Evolutionary conservation across 2,888 invertebrate species (phyloP).

Genomic region (Metellina segmentata): DNA sequence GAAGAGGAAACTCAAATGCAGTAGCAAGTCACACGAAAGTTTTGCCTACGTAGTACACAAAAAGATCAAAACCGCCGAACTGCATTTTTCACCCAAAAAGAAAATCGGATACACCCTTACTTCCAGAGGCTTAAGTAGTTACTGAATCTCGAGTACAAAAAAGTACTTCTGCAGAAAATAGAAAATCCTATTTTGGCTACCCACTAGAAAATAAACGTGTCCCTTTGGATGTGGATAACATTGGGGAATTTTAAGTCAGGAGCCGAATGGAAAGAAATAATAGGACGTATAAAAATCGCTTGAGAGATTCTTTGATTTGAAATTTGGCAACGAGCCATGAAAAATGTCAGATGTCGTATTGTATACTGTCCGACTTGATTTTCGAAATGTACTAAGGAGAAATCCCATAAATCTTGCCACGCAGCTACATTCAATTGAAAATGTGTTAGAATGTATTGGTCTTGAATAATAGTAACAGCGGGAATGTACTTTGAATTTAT

Average conservation of each 20-base stretch:
- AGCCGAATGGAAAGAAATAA: conserved; percentile 17
- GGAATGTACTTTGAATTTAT: background rate
- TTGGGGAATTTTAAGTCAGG: background rate
- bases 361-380: conserved; percentile 33
- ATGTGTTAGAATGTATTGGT: background rate
- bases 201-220: conserved; percentile 24
- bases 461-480: background rate
- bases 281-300: background rate
- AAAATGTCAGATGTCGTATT: conserved; percentile 63
- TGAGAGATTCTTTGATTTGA: conserved; percentile 41
- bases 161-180: conserved; percentile 40
- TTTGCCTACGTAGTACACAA: background rate
- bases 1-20: background rate
- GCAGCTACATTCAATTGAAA: conserved; percentile 24
- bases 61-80: conserved; percentile 2
- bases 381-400: conserved; percentile 20
- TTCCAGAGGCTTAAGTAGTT: conserved; percentile 40
- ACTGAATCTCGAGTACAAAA: background rate
- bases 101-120: conserved; percentile 10
- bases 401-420: conserved; percentile 33
- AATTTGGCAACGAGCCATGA: conserved; percentile 56
- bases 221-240: conserved; percentile 3
- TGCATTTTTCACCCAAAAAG: conserved; percentile 1
- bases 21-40: background rate
- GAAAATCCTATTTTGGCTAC: conserved; percentile 20